Evolutionary conservation across 2,888 invertebrate species (phyloP).

Genomic region (Colletes collaris): DNA sequence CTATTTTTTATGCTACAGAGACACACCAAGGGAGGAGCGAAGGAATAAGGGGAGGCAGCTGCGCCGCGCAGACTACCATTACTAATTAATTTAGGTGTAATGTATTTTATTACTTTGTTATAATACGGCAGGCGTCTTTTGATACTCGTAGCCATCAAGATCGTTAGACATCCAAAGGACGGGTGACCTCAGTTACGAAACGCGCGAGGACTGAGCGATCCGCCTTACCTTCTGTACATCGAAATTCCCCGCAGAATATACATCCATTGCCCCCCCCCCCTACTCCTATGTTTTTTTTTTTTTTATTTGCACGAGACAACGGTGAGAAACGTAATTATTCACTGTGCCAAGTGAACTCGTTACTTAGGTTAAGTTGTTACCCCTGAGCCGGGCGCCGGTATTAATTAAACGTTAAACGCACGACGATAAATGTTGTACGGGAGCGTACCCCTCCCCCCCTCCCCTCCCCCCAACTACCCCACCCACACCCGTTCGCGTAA

Average conservation of each 20-base stretch:
- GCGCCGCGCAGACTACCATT: constrained; percentile 46
- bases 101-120: constrained; percentile 66
- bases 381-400: constrained; percentile 17
- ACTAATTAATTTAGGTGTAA: constrained; percentile 64
- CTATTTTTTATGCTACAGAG: constrained; percentile 69
- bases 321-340: not conserved
- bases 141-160: constrained; percentile 42
- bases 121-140: constrained; percentile 46
- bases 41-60: constrained; percentile 45
- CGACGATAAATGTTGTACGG: constrained; percentile 2
- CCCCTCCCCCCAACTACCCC: not conserved
- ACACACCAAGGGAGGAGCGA: constrained; percentile 68
- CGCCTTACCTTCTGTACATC: not conserved
- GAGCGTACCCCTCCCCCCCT: not conserved
- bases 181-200: constrained; percentile 2
- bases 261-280: not conserved
- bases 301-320: not conserved
- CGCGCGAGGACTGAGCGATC: constrained; percentile 22
- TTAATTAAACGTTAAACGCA: constrained; percentile 25
- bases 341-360: not conserved
- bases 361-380: constrained; percentile 22
- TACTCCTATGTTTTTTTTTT: not conserved
- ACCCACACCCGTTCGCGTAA: not conserved
- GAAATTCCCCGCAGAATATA: not conserved
- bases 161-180: constrained; percentile 13